Base-by-base conservation (phyloP, 1,140 invertebrate genomes). In the Heliconius eleuchia region DNA sequence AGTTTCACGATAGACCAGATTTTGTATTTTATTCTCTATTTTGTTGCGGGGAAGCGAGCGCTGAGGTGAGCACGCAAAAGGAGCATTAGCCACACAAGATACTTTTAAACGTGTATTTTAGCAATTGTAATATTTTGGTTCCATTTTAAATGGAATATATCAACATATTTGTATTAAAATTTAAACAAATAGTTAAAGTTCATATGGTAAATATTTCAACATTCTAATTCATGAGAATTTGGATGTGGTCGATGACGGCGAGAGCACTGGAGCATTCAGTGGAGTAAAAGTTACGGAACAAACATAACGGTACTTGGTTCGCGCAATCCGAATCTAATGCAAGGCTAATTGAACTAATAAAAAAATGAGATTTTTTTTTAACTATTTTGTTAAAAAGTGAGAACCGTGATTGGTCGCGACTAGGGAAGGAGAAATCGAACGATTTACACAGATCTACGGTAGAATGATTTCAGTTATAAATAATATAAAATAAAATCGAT, bases 1-100 rank as follows among this genome's bases (percentile, higher is more conserved):
- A 78, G 55, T 71, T 75, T 71, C 71, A 80, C 75, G 71, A 77
- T 80, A 80, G 79, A 73, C 73, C 57, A 74, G 75, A 80, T 80
- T 80, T 80, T 73, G 73, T 74, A 73, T 73, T 78, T 78, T 78
- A 78, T 73, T 72, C 71, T 72, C 71, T 72, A 72, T 72, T 72
- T 72, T 39, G 71, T 72, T 72, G 30, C 3, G 71, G 30, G 60
- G 30, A 71, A 39, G 71, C 71, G 71, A 19, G 37, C 71, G 9
- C 66, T 8, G 60, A 66, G 60, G 60, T 72, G 37, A 19, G 71
- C 71, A 72, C 71, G 71, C 71, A 30, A 71, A 30, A 72, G 30
- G 71, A 66, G 60, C 60, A 66, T 66, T 72, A 39, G 71, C 71
- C 18, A 8, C 7, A 8, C 18, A 30, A 71, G 30, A 39, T 18